Conservation (phyloP, 2,113 vertebrate species). For the Labeo catla region DNA sequence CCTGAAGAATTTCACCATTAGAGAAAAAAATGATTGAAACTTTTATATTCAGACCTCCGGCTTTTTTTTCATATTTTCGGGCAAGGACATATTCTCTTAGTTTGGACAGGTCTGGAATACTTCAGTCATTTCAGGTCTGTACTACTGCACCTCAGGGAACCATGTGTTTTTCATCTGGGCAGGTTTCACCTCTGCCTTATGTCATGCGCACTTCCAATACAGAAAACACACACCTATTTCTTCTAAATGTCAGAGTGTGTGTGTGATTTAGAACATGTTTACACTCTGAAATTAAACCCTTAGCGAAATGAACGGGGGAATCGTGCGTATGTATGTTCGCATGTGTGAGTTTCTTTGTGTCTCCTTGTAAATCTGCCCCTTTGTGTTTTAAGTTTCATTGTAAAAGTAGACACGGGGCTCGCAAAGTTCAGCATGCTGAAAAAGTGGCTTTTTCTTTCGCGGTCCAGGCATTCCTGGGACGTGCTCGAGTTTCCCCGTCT, state of each 20-base stretch:
- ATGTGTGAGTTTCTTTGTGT: slow-evolving; percentile 32
- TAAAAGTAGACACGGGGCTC: slow-evolving; percentile 32
- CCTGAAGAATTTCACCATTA: slow-evolving; percentile 7
- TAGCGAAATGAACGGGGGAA: slow-evolving; percentile 8
- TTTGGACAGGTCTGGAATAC: neutral
- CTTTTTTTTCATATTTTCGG: neutral
- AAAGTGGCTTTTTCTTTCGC: slow-evolving; percentile 42
- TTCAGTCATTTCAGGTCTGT: neutral
- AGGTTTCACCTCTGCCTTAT: slow-evolving; percentile 27
- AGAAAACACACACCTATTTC: slow-evolving; percentile 38
- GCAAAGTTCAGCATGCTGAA: slow-evolving; percentile 56
- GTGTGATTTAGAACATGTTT: slow-evolving; percentile 39
- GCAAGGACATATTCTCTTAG: neutral
- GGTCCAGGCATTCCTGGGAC: slow-evolving; percentile 49
- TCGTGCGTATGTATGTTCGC: slow-evolving; percentile 15
- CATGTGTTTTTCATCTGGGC: slow-evolving; percentile 46
- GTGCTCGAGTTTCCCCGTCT: slow-evolving; percentile 55
- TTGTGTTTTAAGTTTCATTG: slow-evolving; percentile 50
- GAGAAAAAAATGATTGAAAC: neutral
- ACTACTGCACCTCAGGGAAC: slow-evolving; percentile 12
- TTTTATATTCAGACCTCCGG: neutral
- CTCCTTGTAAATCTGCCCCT: slow-evolving; percentile 39
- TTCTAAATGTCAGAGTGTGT: slow-evolving; percentile 24
- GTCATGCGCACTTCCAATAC: slow-evolving; percentile 23
- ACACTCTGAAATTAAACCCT: slow-evolving; percentile 30